Conservation (phyloP, 2,888 invertebrate species). For the Encarsia formosa region DNA sequence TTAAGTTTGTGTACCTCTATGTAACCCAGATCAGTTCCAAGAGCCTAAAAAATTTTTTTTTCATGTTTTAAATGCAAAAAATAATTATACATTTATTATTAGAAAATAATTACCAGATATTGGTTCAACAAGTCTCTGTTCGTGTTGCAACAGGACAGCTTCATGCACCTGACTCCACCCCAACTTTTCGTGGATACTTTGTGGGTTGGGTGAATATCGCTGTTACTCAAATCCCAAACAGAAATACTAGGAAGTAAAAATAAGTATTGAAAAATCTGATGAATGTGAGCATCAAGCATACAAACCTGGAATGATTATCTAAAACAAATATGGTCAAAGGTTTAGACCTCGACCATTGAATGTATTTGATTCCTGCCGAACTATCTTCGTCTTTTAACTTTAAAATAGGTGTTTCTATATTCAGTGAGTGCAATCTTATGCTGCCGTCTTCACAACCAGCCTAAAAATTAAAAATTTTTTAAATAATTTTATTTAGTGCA, state of each 20-base stretch:
- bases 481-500: too few relatives aligned
- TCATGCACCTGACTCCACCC: conserved; percentile 49
- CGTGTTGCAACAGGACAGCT: conserved; percentile 48
- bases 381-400: conserved; percentile 42
- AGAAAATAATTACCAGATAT: conserved; percentile 55
- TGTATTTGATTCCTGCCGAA: conserved; percentile 44
- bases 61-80: too few relatives aligned
- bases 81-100: too few relatives aligned
- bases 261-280: conserved; percentile 1
- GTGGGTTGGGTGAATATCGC: conserved; percentile 53
- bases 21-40: conserved; percentile 50
- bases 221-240: conserved; percentile 56
- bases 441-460: conserved; percentile 55
- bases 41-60: conserved; percentile 52
- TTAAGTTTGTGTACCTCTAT: conserved; percentile 53
- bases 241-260: conserved; percentile 46
- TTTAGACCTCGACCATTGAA: conserved; percentile 56
- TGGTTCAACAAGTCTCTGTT: conserved; percentile 43
- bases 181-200: conserved; percentile 50
- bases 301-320: conserved; percentile 49
- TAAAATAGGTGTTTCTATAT: conserved; percentile 50
- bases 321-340: conserved; percentile 55
- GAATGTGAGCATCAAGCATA: neutral
- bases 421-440: conserved; percentile 52
- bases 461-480: conserved; percentile 32